Percentiles rank a stretch among this genome's conserved stretches.
Conservation (phyloP, 2,113 vertebrate species). For the Geococcyx californianus region DNA sequence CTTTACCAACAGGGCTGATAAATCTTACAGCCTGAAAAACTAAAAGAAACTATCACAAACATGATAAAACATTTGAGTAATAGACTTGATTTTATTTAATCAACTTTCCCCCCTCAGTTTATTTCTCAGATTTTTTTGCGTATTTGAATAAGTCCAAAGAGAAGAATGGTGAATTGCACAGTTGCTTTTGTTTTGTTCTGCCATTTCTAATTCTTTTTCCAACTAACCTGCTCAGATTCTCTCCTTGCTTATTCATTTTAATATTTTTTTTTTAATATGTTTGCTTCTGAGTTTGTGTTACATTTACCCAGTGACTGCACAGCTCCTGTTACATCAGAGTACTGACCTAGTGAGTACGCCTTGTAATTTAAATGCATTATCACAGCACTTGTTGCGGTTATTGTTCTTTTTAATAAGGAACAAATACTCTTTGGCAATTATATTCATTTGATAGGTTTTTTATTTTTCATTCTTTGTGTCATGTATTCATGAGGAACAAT, state of each 20-base stretch:
- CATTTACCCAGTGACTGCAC: not conserved
- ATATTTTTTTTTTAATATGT: not conserved
- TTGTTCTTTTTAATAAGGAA: slow-evolving; percentile 14
- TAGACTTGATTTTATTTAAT: not conserved
- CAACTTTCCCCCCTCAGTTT: not conserved
- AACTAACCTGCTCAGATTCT: not conserved
- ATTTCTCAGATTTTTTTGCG: not conserved
- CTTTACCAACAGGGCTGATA: not conserved
- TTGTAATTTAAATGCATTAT: not conserved
- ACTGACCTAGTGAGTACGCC: not conserved
- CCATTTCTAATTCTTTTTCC: not conserved
- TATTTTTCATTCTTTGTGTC: not conserved
- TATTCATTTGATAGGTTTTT: not conserved
- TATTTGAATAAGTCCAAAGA: not conserved
- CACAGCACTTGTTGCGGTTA: not conserved
- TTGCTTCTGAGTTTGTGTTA: not conserved
- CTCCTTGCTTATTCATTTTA: not conserved
- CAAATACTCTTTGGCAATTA: not conserved
- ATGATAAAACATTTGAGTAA: not conserved
- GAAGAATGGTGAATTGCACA: not conserved
- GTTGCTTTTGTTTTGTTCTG: not conserved
- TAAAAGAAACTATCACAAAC: not conserved
- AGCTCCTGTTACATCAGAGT: not conserved
- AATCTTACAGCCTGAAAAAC: not conserved
- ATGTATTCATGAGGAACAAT: not conserved